Base-by-base conservation (phyloP, 2,797 vertebrate species). In the Alfaro cultratus region DNA sequence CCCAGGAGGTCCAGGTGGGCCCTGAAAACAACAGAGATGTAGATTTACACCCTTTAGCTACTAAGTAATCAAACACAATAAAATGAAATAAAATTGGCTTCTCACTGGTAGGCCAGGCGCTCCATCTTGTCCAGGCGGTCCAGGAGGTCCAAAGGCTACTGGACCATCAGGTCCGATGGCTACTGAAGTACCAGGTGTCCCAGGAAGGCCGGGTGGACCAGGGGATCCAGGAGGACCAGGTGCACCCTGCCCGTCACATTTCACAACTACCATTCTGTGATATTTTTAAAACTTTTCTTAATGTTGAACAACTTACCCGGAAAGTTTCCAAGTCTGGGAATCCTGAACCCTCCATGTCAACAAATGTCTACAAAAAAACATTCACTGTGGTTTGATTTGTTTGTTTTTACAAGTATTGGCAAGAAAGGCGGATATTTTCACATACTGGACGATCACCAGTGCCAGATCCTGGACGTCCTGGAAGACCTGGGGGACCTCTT, bases 341-440 rank as follows among this genome's bases (percentile, higher is more conserved):
- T 74, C 97, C 98, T 0, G 98, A 99, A 0, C 97, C 97, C 87
- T 99, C 98, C 97, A 98, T 98, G 92, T 99, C 98, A 0, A 97
- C 89, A 89, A 97, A 99, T 0, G 97, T 97, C 94, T 95, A 9
- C 6, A 2, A n/a, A 2, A n/a, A 75, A 76, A 78, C 1, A 83
- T 0, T 39, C 49, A 74, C 57, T 53, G 5, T 57, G 10, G 41
- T 34, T 60, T 3, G 75, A 5, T 36, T 13, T 16, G 15, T 3
- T 41, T 39, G 23, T 36, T 10, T 34, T 18, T 0, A 55, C 4
- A 73, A 67, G 16, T 3, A 3, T 31, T 3, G 47, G 57, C 46
- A 3, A 73, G 49, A 73, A 41, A 73, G 1, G 7, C 3, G 18
- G n/a, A 43, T 0, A 31, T 8, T 36, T 43, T 2, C 31, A 89